A percentile compares a stretch with the other conserved stretches of the same genome.
Conservation (phyloP, 1,140 invertebrate species). For the Zaprionus davidi region DNA sequence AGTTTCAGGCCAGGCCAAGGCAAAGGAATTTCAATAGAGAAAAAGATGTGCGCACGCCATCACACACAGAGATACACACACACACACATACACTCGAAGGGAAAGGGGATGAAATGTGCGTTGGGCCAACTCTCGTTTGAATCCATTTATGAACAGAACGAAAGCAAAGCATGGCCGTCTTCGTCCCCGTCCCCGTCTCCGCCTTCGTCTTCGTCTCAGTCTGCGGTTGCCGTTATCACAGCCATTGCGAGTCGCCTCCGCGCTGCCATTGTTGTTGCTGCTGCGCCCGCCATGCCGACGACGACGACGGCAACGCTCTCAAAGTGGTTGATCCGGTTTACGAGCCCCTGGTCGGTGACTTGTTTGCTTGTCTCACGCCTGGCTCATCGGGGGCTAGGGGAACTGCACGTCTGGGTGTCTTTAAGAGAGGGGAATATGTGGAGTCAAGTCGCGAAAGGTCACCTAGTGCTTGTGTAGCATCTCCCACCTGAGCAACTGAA, state of each 20-base stretch:
- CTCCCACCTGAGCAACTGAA: constrained; percentile 19
- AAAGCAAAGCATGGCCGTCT: constrained; percentile 58
- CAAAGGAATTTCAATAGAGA: constrained; percentile 20
- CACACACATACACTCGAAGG: constrained; percentile 23
- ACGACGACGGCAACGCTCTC: constrained; percentile 15
- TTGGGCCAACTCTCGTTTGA: constrained; percentile 51
- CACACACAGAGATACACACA: constrained; percentile 1
- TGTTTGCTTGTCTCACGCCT: constrained; percentile 12
- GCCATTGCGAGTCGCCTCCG: constrained; percentile 55
- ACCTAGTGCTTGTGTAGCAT: background rate
- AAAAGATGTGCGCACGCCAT: constrained; percentile 33
- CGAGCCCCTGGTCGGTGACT: constrained; percentile 29
- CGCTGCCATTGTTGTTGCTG: constrained; percentile 61
- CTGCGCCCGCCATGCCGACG: constrained; percentile 43
- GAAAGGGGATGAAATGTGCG: constrained; percentile 56
- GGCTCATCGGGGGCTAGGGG: constrained; percentile 32
- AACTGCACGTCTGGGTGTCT: constrained; percentile 35
- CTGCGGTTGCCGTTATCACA: constrained; percentile 69
- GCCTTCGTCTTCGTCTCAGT: constrained; percentile 4
- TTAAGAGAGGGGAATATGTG: background rate
- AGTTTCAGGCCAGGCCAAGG: constrained; percentile 3
- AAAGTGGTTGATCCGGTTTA: constrained; percentile 79
- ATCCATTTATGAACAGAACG: constrained; percentile 62
- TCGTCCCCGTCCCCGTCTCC: background rate
- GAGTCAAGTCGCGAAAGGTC: constrained; percentile 25